phyloP scores from a whole-genome alignment of 2,113 vertebrate genomes.

The Furnarius figulus region DNA sequence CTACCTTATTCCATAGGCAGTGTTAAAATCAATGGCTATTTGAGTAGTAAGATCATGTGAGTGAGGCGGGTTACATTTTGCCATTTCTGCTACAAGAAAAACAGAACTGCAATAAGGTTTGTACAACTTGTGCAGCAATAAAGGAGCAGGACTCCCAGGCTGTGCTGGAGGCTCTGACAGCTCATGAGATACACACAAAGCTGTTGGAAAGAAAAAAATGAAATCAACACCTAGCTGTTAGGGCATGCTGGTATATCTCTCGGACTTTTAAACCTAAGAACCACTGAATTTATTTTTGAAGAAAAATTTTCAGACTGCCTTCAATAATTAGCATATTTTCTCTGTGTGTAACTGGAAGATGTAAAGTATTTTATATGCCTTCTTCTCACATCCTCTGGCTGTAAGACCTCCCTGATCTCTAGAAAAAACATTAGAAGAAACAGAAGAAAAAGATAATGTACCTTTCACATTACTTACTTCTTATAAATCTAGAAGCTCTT shows the following conservation, averaged over 20 bases:
- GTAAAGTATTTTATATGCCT: background rate
- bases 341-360: background rate
- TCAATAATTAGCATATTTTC: background rate
- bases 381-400: background rate
- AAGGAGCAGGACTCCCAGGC: background rate
- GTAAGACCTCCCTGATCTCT: background rate
- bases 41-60: background rate
- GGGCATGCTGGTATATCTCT: background rate
- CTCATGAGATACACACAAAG: background rate
- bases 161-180: background rate
- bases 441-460: background rate
- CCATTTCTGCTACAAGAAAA: conserved; percentile 3
- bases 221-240: background rate
- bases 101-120: background rate
- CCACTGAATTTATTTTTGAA: background rate
- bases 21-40: background rate
- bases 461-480: background rate
- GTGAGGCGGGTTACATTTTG: background rate
- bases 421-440: background rate
- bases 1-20: background rate
- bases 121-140: background rate
- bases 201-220: background rate
- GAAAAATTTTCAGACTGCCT: background rate
- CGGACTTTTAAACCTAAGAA: background rate
- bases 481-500: background rate